Evolutionary conservation across 1,140 invertebrate species (phyloP).

Genomic region (Caenorhabditis latens): DNA sequence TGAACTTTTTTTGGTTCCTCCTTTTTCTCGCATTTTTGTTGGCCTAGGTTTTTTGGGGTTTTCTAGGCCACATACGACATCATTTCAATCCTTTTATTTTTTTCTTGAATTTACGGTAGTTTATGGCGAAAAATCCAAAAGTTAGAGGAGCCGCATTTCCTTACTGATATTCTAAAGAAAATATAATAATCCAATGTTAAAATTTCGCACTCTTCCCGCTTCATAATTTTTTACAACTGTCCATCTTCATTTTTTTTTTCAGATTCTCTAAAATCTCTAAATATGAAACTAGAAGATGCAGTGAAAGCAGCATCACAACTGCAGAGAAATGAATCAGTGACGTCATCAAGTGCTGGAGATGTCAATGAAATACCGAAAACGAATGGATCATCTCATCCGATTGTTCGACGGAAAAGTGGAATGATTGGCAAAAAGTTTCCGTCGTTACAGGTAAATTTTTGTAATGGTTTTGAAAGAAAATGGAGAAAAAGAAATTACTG

Average conservation of each 20-base stretch:
- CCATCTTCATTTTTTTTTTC: too few relatives aligned
- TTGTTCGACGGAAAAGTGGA: constrained; percentile 42
- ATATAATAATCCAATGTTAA: too few relatives aligned
- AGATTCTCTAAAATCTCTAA: neutral
- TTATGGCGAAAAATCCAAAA: too few relatives aligned
- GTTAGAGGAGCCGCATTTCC: too few relatives aligned
- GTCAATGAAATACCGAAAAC: neutral
- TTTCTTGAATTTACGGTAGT: too few relatives aligned
- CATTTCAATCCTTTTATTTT: too few relatives aligned
- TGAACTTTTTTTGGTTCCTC: neutral
- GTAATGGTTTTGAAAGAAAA: neutral
- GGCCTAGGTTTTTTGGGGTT: neutral
- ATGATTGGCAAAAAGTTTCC: constrained; percentile 44
- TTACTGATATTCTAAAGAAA: too few relatives aligned
- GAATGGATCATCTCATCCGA: neutral
- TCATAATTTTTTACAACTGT: too few relatives aligned
- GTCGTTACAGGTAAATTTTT: constrained; percentile 24
- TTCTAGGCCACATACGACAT: neutral
- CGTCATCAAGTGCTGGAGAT: constrained; percentile 25
- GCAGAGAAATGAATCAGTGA: constrained; percentile 13
- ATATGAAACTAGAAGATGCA: constrained; percentile 40
- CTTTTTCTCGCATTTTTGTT: neutral
- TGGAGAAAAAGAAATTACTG: too few relatives aligned
- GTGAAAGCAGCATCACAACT: constrained; percentile 6
- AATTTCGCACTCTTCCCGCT: too few relatives aligned